These are phyloP conservation scores for Stegastes partitus DNA, from an alignment of 2,113 vertebrate species.

Conservation along the genomic window DNA sequence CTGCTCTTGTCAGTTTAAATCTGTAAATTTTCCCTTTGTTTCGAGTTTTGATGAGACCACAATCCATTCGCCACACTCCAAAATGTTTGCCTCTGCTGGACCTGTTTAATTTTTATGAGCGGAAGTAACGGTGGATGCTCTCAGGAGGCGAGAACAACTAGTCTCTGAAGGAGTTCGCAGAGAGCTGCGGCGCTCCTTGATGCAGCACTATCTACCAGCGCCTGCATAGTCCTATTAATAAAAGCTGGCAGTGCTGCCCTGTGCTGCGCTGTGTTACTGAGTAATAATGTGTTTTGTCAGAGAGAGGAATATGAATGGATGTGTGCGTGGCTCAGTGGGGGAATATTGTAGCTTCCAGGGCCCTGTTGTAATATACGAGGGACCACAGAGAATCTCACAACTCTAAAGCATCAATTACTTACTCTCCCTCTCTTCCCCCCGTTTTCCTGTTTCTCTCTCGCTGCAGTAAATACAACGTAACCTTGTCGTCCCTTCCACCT, in stretches of 20 bases:
- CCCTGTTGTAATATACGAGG: constrained; percentile 74
- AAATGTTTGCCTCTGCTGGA: neutral
- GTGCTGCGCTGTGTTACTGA: constrained; percentile 63
- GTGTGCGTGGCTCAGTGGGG: constrained; percentile 45
- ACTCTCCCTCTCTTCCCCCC: neutral
- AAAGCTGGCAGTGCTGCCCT: constrained; percentile 67
- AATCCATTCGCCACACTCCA: neutral
- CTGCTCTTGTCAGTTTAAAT: neutral
- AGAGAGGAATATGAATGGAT: constrained; percentile 62
- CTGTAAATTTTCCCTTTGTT: neutral
- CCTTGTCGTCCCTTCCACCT: constrained; percentile 63
- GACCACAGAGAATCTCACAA: constrained; percentile 73
- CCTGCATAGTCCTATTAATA: constrained; percentile 74
- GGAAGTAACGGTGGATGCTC: neutral
- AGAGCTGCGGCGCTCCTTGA: constrained; percentile 42
- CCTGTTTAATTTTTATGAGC: constrained; percentile 1
- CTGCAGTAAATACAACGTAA: constrained; percentile 72
- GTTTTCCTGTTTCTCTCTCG: neutral
- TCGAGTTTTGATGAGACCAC: neutral
- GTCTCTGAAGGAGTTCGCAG: constrained; percentile 11
- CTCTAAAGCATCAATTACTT: constrained; percentile 75
- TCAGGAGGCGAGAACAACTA: constrained; percentile 17
- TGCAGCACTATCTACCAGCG: constrained; percentile 35
- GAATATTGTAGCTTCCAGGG: constrained; percentile 73
- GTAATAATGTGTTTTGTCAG: constrained; percentile 78